Conservation (phyloP, 2,888 invertebrate species). For the Athalia circularis region DNA sequence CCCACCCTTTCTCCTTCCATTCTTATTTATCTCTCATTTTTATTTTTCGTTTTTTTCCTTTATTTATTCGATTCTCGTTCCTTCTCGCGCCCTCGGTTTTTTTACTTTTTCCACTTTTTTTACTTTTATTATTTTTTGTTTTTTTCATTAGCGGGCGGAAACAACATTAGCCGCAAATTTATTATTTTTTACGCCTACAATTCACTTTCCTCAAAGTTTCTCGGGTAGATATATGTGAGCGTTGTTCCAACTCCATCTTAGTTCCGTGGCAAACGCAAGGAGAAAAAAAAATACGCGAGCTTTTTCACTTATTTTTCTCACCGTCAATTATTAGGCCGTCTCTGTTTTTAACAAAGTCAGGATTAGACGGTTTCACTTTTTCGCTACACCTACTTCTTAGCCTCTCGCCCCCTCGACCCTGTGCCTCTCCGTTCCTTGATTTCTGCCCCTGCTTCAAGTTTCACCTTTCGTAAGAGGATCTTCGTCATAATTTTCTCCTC, state of each 20-base stretch:
- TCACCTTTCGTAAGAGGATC: not conserved
- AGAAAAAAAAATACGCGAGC: too few relatives aligned
- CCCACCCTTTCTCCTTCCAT: not conserved
- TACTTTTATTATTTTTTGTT: not conserved
- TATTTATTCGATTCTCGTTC: not conserved
- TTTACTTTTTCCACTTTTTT: not conserved
- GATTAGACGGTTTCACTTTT: too few relatives aligned
- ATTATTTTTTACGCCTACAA: slow-evolving; percentile 13
- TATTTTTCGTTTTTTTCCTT: not conserved
- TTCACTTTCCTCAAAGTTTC: slow-evolving; percentile 19
- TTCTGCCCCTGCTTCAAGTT: not conserved
- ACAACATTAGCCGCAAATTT: slow-evolving; percentile 42
- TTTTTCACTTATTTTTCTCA: too few relatives aligned
- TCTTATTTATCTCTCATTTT: not conserved
- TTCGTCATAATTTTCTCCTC: slow-evolving; percentile 28
- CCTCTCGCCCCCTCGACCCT: too few relatives aligned
- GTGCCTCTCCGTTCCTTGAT: too few relatives aligned
- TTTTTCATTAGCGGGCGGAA: slow-evolving; percentile 8
- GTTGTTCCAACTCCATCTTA: too few relatives aligned
- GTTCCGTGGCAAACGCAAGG: too few relatives aligned
- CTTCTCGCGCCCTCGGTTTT: not conserved
- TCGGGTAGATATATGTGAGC: not conserved
- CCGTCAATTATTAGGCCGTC: too few relatives aligned
- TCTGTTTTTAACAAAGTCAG: not conserved
- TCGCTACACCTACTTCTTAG: too few relatives aligned